Conservation (phyloP, 2,888 invertebrate species). For the Parnassius smintheus region DNA sequence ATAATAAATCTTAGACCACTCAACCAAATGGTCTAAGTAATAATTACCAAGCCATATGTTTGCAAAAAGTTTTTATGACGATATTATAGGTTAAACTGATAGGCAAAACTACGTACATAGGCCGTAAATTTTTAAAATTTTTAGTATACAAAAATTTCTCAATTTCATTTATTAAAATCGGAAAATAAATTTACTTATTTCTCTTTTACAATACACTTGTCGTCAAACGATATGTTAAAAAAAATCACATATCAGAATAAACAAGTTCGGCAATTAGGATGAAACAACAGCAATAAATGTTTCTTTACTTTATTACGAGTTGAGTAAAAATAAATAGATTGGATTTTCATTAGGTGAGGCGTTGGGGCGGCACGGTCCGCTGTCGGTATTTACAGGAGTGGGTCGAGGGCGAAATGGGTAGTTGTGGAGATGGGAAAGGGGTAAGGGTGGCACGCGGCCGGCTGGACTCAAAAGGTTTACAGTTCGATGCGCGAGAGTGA, state of each 20-base stretch:
- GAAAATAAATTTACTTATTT: no score
- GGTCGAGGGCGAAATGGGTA: slow-evolving; percentile 30
- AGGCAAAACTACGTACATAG: no score
- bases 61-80: slow-evolving; percentile 15
- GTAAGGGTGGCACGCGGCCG: slow-evolving; percentile 53
- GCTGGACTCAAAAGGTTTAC: slow-evolving; percentile 78
- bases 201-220: no score
- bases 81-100: slow-evolving; percentile 22
- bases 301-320: slow-evolving; percentile 50
- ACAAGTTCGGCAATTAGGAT: slow-evolving; percentile 17
- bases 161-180: no score
- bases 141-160: no score
- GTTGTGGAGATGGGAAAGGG: slow-evolving; percentile 29
- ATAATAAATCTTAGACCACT: no score
- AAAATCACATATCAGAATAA: slow-evolving; percentile 6
- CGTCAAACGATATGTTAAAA: background rate
- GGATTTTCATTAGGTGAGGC: slow-evolving; percentile 78
- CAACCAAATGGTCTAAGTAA: no score
- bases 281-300: slow-evolving; percentile 40
- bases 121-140: no score
- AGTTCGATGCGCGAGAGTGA: slow-evolving; percentile 79
- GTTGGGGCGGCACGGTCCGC: slow-evolving; percentile 74
- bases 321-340: slow-evolving; percentile 64
- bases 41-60: background rate
- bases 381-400: slow-evolving; percentile 58